A percentile compares a stretch with the other conserved stretches of the same genome.
phyloP scores from a whole-genome alignment of 2,113 vertebrate species.

The Anoplopoma fimbria region DNA sequence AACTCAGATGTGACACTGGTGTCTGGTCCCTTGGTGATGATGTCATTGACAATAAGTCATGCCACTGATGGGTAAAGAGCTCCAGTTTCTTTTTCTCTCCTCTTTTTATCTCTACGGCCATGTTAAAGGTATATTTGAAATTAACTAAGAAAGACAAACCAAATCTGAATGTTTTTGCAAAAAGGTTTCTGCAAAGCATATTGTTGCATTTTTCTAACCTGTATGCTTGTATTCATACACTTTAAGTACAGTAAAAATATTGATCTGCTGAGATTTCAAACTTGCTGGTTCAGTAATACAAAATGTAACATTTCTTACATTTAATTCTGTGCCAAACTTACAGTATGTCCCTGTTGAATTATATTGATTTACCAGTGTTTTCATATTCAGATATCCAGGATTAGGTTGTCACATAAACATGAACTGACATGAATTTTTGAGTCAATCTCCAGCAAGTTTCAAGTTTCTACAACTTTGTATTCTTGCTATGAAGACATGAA shows the following conservation, averaged over 20 bases:
- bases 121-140: neutral
- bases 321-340: neutral
- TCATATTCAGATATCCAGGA: neutral
- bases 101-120: neutral
- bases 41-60: constrained; percentile 67
- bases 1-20: constrained; percentile 64
- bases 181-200: neutral
- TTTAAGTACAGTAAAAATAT: neutral
- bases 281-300: neutral
- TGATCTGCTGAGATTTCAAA: neutral
- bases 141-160: neutral
- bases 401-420: neutral
- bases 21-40: constrained; percentile 70
- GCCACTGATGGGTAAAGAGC: constrained; percentile 45
- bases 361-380: too few relatives aligned
- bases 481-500: neutral
- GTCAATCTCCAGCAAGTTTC: neutral
- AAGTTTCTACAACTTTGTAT: neutral
- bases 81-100: constrained; percentile 9
- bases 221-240: neutral
- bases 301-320: neutral
- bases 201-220: neutral
- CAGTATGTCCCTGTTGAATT: neutral
- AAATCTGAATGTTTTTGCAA: neutral
- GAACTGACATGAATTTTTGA: neutral